Percentiles rank a stretch among this genome's conserved stretches.
phyloP scores from a whole-genome alignment of 2,797 vertebrate genomes.

The Mycteria americana region DNA sequence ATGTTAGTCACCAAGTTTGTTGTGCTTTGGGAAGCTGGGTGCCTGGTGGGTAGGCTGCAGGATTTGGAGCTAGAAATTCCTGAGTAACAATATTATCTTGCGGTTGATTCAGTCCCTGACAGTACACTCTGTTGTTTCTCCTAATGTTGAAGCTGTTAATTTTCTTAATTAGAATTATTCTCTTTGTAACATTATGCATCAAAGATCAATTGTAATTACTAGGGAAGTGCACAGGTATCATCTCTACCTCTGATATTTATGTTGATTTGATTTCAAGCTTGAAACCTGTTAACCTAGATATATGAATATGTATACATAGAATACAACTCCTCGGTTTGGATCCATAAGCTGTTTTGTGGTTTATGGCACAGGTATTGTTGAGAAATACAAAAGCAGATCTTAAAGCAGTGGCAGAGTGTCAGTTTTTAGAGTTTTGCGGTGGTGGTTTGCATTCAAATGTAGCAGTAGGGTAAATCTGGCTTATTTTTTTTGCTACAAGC shows the following conservation, averaged over 20 bases:
- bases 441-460: background rate
- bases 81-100: background rate
- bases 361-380: background rate
- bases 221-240: background rate
- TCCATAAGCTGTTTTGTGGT: background rate
- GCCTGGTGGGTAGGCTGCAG: background rate
- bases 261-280: background rate
- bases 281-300: background rate
- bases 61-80: background rate
- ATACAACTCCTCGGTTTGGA: background rate
- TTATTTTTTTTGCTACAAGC: background rate
- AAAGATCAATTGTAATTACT: background rate
- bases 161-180: background rate
- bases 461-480: background rate
- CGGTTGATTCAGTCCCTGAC: background rate
- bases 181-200: background rate
- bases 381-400: background rate
- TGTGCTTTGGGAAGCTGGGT: background rate
- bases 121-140: background rate
- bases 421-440: background rate
- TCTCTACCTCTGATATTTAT: background rate
- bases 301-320: background rate
- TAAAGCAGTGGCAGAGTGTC: background rate
- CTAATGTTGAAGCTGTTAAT: background rate
- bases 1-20: background rate